A percentile compares a stretch with the other conserved stretches of the same genome.
These are phyloP conservation scores for Gadopsis bispinosus DNA, from an alignment of 2,797 vertebrate species.

Conservation along the genomic window DNA sequence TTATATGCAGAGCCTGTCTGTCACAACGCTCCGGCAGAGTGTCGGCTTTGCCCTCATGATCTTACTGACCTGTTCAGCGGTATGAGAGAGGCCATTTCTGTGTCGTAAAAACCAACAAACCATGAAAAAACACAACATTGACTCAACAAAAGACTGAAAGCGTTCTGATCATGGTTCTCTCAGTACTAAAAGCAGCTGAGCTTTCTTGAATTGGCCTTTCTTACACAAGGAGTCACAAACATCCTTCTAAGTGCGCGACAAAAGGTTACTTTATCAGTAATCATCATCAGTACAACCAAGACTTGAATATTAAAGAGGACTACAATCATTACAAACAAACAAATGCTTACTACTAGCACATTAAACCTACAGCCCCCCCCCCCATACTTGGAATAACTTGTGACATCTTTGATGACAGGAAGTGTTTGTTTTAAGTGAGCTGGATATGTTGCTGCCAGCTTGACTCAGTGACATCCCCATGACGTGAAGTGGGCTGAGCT, in stretches of 20 bases:
- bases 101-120: constrained; percentile 19
- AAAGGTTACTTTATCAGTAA: too few species aligned
- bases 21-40: neutral
- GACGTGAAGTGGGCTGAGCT: too few species aligned
- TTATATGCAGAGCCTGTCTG: neutral
- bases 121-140: constrained; percentile 6
- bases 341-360: too few species aligned
- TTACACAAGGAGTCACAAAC: neutral
- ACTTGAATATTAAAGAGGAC: too few species aligned
- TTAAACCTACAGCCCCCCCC: too few species aligned
- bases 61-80: neutral
- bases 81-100: neutral
- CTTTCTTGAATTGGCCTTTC: neutral
- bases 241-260: neutral
- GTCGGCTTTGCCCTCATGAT: constrained; percentile 18
- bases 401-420: too few species aligned
- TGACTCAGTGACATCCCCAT: too few species aligned
- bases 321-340: too few species aligned
- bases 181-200: neutral
- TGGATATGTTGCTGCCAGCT: too few species aligned
- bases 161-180: neutral
- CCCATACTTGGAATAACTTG: too few species aligned
- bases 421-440: too few species aligned
- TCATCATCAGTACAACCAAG: too few species aligned
- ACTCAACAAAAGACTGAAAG: neutral